phyloP scores from a whole-genome alignment of 2,113 vertebrate genomes.

The Alouatta palliata region DNA sequence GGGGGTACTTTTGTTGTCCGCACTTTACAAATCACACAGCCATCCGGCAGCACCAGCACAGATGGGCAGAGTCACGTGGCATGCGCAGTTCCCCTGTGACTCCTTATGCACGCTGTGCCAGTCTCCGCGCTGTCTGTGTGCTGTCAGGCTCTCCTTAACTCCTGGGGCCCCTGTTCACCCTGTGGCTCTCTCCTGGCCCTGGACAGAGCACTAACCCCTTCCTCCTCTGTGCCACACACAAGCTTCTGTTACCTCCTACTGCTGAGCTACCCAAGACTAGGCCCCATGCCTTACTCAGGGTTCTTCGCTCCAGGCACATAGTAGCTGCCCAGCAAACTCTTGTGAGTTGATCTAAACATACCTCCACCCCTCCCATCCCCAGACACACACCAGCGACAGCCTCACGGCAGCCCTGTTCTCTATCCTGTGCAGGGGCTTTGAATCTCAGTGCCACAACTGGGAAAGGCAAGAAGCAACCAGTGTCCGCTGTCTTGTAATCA shows the following conservation, averaged over 20 bases:
- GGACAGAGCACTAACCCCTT: not conserved
- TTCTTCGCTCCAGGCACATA: not conserved
- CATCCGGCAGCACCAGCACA: too few species aligned
- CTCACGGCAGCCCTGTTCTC: not conserved
- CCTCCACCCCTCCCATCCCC: not conserved
- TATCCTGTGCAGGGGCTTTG: not conserved
- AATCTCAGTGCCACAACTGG: not conserved
- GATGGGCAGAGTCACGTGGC: too few species aligned
- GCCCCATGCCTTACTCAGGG: accelerated
- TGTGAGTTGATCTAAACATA: too few species aligned
- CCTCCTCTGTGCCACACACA: not conserved
- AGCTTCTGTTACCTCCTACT: not conserved
- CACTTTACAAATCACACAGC: not conserved
- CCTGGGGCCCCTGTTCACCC: not conserved
- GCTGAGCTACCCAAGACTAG: too few species aligned
- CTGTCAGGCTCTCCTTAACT: not conserved
- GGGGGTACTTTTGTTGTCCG: not conserved
- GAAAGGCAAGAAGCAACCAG: not conserved
- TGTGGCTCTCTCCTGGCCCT: not conserved
- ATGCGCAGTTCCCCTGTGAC: accelerated
- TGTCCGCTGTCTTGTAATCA: too few species aligned
- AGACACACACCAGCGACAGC: not conserved
- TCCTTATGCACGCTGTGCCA: not conserved
- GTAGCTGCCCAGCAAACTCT: not conserved
- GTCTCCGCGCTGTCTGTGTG: not conserved